These are phyloP conservation scores for Mergus octosetaceus DNA, from an alignment of 2,797 vertebrate genomes.

Conservation along the genomic window DNA sequence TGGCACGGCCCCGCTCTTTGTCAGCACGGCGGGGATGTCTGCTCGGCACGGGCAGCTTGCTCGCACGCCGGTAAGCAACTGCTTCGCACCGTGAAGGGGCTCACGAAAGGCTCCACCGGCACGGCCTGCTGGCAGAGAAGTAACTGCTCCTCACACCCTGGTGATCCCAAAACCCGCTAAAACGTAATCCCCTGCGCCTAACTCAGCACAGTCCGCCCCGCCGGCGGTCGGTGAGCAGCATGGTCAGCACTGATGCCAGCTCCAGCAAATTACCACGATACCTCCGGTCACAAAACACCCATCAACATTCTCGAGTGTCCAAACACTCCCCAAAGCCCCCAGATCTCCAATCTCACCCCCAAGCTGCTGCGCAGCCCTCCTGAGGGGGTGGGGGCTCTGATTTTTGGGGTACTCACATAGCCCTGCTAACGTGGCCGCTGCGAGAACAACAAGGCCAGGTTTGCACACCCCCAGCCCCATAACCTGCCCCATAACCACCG, in stretches of 20 bases:
- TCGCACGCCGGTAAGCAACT: background rate
- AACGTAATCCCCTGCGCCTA: background rate
- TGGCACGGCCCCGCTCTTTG: rapidly evolving
- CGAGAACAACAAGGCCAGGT: background rate
- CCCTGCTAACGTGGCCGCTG: rapidly evolving
- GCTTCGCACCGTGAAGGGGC: background rate
- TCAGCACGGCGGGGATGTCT: rapidly evolving
- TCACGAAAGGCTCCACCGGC: background rate
- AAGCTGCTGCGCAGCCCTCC: background rate
- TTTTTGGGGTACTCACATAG: background rate
- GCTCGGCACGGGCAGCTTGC: background rate
- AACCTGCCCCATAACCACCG: background rate
- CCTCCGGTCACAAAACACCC: background rate
- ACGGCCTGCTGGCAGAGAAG: background rate
- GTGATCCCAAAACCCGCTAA: background rate
- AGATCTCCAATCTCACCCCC: background rate
- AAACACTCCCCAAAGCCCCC: rapidly evolving
- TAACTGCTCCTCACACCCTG: background rate
- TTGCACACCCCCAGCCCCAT: background rate
- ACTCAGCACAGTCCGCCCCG: background rate
- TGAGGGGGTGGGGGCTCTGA: rapidly evolving
- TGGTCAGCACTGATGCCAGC: rapidly evolving
- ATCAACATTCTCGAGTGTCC: background rate
- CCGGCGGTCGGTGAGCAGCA: rapidly evolving
- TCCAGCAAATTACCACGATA: rapidly evolving